Percentiles rank a stretch among this genome's conserved stretches.
phyloP scores from a whole-genome alignment of 2,113 vertebrate species.

The Holacanthus passer region DNA sequence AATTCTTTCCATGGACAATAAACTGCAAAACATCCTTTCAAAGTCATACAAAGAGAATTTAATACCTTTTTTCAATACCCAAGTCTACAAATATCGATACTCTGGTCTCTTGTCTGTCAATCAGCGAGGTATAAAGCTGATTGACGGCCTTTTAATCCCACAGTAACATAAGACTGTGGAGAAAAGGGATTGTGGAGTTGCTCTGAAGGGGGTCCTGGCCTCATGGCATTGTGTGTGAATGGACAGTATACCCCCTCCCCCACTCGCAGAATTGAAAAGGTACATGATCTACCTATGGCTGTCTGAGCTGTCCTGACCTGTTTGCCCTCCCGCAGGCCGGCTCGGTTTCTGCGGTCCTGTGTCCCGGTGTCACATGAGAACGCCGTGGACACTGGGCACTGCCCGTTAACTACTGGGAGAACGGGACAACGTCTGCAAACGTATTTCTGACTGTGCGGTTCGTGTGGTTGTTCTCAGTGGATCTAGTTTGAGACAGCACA shows the following conservation, averaged over 20 bases:
- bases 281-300: conserved; percentile 68
- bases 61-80: conserved; percentile 6
- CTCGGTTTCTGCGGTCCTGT: conserved; percentile 78
- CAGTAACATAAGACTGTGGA: conserved; percentile 65
- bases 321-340: conserved; percentile 68
- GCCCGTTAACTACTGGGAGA: conserved; percentile 34
- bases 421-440: not conserved
- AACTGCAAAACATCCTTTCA: too few relatives aligned
- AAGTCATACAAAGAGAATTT: not conserved
- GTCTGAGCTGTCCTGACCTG: conserved; percentile 49
- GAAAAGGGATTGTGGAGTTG: conserved; percentile 37
- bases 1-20: too few relatives aligned
- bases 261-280: conserved; percentile 57
- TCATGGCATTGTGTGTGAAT: conserved; percentile 62
- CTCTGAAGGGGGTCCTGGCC: conserved; percentile 65
- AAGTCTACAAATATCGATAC: conserved; percentile 13
- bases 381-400: not conserved
- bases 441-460: conserved; percentile 5
- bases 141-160: conserved; percentile 57
- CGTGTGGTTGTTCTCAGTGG: not conserved
- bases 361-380: conserved; percentile 75
- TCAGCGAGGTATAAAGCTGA: conserved; percentile 27
- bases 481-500: not conserved
- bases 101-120: conserved; percentile 49
- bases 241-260: conserved; percentile 48